phyloP scores from a whole-genome alignment of 2,113 vertebrate genomes.

The Hippocampus zosterae region DNA sequence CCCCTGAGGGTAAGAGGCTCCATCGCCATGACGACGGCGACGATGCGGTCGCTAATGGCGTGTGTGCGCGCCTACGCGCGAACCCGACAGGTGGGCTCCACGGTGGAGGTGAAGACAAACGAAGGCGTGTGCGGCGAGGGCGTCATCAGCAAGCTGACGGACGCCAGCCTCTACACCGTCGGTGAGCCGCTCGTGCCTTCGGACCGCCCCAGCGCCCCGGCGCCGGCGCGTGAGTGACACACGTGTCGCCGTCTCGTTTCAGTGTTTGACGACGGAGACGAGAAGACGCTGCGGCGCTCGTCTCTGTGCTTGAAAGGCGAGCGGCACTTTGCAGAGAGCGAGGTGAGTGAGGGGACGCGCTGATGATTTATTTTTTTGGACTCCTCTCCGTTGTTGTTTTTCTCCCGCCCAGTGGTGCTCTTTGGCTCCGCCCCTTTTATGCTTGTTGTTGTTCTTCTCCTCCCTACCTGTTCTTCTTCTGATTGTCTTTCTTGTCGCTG shows the following conservation, averaged over 20 bases:
- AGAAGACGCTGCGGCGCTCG: constrained; percentile 92
- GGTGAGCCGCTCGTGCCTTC: constrained; percentile 72
- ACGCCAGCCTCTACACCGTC: constrained; percentile 98
- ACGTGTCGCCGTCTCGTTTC: constrained; percentile 6
- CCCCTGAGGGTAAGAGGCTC: constrained; percentile 81
- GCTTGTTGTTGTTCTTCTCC: background rate
- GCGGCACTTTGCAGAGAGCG: constrained; percentile 97
- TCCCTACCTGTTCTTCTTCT: no score
- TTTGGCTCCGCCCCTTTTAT: background rate
- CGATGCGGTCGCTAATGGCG: background rate
- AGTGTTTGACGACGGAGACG: constrained; percentile 98
- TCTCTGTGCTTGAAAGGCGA: constrained; percentile 97
- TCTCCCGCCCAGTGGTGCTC: background rate
- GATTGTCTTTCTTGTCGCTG: no score
- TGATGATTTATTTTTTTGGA: no score
- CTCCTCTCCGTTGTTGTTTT: no score
- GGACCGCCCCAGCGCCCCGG: background rate
- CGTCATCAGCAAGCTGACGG: constrained; percentile 92
- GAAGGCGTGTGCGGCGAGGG: constrained; percentile 89
- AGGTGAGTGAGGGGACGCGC: constrained; percentile 70
- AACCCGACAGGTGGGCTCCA: constrained; percentile 86
- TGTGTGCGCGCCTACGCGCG: constrained; percentile 7
- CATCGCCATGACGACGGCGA: background rate
- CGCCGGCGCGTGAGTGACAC: no score
- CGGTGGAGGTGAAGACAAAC: constrained; percentile 90